A percentile compares a stretch with the other conserved stretches of the same genome.
These are phyloP conservation scores for Teleogryllus occipitalis DNA, from an alignment of 1,140 invertebrate species.

Conservation along the genomic window DNA sequence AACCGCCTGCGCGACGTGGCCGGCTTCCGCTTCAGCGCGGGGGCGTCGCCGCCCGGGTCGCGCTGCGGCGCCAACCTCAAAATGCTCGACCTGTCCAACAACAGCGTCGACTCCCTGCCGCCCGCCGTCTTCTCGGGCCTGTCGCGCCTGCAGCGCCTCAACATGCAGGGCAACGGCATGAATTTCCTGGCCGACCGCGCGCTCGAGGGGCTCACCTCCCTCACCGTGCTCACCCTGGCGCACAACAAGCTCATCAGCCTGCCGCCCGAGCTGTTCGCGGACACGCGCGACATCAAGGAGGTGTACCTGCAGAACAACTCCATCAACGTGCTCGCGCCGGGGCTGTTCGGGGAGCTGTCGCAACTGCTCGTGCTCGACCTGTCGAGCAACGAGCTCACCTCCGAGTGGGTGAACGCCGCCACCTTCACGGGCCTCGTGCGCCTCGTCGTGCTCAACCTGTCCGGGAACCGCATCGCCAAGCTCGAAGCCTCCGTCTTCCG, in stretches of 20 bases:
- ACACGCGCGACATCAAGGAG: conserved; percentile 70
- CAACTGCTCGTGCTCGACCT: conserved; percentile 75
- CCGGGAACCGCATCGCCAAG: conserved; percentile 68
- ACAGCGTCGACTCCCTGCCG: conserved; percentile 70
- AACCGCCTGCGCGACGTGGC: conserved; percentile 71
- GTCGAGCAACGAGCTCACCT: conserved; percentile 75
- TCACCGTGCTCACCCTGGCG: conserved; percentile 68
- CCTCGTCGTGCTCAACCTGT: conserved; percentile 71
- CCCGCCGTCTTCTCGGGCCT: conserved; percentile 65
- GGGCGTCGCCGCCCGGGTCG: conserved; percentile 43
- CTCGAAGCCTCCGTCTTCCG: conserved; percentile 71
- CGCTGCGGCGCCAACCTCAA: conserved; percentile 64
- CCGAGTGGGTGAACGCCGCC: conserved; percentile 78
- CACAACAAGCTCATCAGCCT: conserved; percentile 73
- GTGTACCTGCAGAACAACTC: conserved; percentile 78
- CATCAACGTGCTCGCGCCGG: conserved; percentile 76
- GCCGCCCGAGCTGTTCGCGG: conserved; percentile 72
- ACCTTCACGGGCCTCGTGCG: conserved; percentile 76
- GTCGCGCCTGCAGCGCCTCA: conserved; percentile 51
- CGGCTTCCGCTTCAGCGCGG: conserved; percentile 59
- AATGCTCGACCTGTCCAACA: conserved; percentile 70
- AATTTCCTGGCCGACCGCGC: conserved; percentile 70
- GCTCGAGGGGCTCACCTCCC: conserved; percentile 65
- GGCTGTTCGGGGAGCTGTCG: conserved; percentile 70
- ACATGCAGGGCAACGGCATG: conserved; percentile 60